phyloP scores from a whole-genome alignment of 2,113 vertebrate species.

The Poeciliopsis prolifica region DNA sequence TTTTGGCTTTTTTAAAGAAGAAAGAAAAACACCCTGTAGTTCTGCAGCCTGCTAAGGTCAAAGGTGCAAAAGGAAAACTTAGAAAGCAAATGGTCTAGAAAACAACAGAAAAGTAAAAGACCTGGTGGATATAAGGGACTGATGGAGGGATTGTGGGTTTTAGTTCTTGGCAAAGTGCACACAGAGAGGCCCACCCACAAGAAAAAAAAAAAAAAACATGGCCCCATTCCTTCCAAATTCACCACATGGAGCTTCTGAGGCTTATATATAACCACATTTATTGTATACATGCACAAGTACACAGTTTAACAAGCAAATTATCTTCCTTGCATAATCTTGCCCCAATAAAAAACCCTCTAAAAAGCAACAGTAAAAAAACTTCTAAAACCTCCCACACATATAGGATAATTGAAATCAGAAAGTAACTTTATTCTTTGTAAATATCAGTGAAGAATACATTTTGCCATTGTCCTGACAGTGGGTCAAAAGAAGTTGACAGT shows the following conservation, averaged over 20 bases:
- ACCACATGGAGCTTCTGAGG: constrained; percentile 27
- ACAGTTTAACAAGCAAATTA: constrained; percentile 25
- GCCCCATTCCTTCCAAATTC: constrained; percentile 50
- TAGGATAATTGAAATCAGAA: neutral
- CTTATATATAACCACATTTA: constrained; percentile 20
- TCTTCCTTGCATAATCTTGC: constrained; percentile 6
- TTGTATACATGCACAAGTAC: constrained; percentile 11
- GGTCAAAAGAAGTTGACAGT: neutral
- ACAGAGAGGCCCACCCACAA: constrained; percentile 45
- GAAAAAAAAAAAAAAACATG: constrained; percentile 6
- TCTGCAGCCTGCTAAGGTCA: neutral
- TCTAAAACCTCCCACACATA: neutral
- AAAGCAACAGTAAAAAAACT: neutral
- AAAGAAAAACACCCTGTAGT: neutral
- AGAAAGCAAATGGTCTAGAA: neutral
- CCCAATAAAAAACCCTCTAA: neutral
- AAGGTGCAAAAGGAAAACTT: constrained; percentile 5
- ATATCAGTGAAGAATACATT: neutral
- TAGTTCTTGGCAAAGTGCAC: constrained; percentile 54
- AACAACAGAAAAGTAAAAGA: neutral
- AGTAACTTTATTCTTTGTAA: neutral
- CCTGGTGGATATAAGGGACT: constrained; percentile 35
- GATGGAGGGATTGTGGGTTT: constrained; percentile 44
- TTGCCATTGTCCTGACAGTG: neutral
- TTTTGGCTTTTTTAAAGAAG: neutral